Conservation (phyloP, 2,113 vertebrate genomes). For the Antechinus stuartii region DNA sequence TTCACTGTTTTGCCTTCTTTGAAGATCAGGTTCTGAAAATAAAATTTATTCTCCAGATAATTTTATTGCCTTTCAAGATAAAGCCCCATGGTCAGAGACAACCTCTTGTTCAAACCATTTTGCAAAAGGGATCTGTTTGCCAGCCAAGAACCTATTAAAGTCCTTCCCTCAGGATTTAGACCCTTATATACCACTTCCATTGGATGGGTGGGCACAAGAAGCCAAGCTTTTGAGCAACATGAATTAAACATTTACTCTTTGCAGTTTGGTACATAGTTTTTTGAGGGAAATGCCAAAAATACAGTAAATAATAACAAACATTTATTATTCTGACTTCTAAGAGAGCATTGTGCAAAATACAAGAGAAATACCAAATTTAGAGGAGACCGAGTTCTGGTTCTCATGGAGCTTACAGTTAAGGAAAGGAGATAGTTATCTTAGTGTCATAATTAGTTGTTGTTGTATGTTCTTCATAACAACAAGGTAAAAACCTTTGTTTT, state of each 20-base stretch:
- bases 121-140: not conserved
- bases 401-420: not conserved
- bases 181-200: not conserved
- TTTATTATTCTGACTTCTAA: not conserved
- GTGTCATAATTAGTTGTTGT: not conserved
- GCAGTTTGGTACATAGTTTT: not conserved
- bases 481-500: too few relatives aligned
- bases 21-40: slow-evolving; percentile 27
- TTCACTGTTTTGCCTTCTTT: slow-evolving; percentile 57
- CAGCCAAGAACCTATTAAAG: not conserved
- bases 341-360: not conserved
- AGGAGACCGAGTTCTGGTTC: not conserved
- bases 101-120: slow-evolving; percentile 47
- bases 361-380: not conserved
- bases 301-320: not conserved
- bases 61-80: slow-evolving; percentile 44
- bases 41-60: slow-evolving; percentile 26
- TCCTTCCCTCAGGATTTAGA: not conserved
- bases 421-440: not conserved
- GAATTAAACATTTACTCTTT: not conserved
- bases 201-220: not conserved
- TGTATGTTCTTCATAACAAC: too few relatives aligned
- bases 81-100: slow-evolving; percentile 2
- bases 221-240: not conserved
- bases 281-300: not conserved